These are phyloP conservation scores for Apantesis nais DNA, from an alignment of 2,888 invertebrate species.

Conservation along the genomic window DNA sequence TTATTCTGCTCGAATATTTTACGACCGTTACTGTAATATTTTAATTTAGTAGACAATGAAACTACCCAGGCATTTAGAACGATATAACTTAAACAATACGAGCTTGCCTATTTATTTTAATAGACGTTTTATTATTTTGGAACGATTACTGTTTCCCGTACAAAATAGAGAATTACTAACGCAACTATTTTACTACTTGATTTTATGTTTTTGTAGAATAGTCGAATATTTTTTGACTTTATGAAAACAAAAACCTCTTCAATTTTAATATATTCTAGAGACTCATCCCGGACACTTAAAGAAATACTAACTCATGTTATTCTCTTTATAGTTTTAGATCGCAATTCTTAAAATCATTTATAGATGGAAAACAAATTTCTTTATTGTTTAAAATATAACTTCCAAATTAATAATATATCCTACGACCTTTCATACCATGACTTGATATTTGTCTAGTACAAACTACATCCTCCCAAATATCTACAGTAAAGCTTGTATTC, in stretches of 20 bases:
- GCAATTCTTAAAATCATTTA: too few species aligned
- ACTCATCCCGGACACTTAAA: not conserved
- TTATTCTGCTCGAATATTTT: not conserved
- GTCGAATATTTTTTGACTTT: too few species aligned
- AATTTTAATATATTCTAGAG: not conserved
- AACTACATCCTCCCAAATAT: too few species aligned
- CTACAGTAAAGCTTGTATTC: too few species aligned
- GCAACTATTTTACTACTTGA: not conserved
- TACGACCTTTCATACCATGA: too few species aligned
- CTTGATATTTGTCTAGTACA: too few species aligned
- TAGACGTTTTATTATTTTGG: not conserved
- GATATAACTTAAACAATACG: not conserved
- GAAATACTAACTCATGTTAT: not conserved
- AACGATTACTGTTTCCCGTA: not conserved
- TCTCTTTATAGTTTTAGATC: not conserved
- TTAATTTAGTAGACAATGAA: slow-evolving; percentile 6
- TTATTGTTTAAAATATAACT: too few species aligned
- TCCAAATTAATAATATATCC: too few species aligned
- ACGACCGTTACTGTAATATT: not conserved
- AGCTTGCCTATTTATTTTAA: slow-evolving; percentile 3
- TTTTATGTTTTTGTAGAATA: not conserved
- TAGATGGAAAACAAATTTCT: too few species aligned
- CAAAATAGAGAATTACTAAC: not conserved
- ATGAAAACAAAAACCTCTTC: too few species aligned
- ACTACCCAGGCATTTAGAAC: not conserved